Conservation (phyloP, 1,140 invertebrate genomes). For the Drosophila virilis region DNA sequence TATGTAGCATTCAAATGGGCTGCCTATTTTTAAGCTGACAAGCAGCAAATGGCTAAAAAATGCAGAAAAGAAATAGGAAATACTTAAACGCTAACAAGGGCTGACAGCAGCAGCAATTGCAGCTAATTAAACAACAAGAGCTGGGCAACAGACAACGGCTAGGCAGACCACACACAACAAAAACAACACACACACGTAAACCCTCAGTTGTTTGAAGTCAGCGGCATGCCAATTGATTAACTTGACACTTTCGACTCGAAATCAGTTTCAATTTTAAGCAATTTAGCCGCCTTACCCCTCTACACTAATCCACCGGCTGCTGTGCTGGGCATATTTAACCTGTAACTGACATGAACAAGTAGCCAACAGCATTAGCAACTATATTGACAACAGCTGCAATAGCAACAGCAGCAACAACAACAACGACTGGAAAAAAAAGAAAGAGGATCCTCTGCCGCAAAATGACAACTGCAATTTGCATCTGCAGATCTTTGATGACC, state of each 20-base stretch:
- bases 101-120: slow-evolving; percentile 61
- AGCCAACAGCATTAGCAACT: slow-evolving; percentile 30
- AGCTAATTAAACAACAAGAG: slow-evolving; percentile 34
- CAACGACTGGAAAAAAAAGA: neutral
- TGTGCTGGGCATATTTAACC: slow-evolving; percentile 60
- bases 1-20: slow-evolving; percentile 65
- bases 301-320: neutral
- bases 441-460: slow-evolving; percentile 26
- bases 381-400: slow-evolving; percentile 11
- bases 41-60: neutral
- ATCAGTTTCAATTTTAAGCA: slow-evolving; percentile 29
- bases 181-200: slow-evolving; percentile 33
- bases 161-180: slow-evolving; percentile 52
- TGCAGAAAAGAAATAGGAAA: slow-evolving; percentile 25
- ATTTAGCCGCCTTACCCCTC: neutral
- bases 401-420: slow-evolving; percentile 3
- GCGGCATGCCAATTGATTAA: slow-evolving; percentile 77
- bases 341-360: slow-evolving; percentile 75
- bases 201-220: slow-evolving; percentile 61
- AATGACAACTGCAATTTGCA: slow-evolving; percentile 71
- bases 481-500: slow-evolving; percentile 75
- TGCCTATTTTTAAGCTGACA: slow-evolving; percentile 48
- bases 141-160: neutral
- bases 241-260: slow-evolving; percentile 69
- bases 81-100: slow-evolving; percentile 56